A percentile compares a stretch with the other conserved stretches of the same genome.
These are phyloP conservation scores for Periphyllus acericola DNA, from an alignment of 2,888 invertebrate species.

Conservation along the genomic window DNA sequence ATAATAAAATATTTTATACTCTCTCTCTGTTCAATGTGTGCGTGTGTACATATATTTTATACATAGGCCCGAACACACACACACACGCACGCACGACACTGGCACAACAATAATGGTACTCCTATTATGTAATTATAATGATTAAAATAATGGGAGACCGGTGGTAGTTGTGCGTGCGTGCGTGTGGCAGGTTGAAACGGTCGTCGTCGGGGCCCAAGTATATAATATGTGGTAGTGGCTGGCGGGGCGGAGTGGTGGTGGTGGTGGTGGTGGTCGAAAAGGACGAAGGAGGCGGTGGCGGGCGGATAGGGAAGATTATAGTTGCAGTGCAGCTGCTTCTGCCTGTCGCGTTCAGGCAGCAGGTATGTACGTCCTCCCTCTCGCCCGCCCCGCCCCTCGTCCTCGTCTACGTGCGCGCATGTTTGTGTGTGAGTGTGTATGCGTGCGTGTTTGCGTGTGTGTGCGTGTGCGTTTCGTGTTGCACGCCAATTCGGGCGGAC, in stretches of 20 bases:
- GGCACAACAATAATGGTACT: slow-evolving; percentile 25
- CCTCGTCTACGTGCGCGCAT: background rate
- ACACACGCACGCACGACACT: too few relatives aligned
- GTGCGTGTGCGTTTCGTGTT: slow-evolving; percentile 50
- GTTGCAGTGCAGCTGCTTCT: slow-evolving; percentile 47
- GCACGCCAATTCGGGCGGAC: slow-evolving; percentile 61
- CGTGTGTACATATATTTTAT: background rate
- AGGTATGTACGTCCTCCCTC: background rate
- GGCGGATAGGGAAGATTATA: slow-evolving; percentile 58
- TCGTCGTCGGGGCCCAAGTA: background rate
- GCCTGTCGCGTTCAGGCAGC: slow-evolving; percentile 24
- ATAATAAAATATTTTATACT: slow-evolving; percentile 8
- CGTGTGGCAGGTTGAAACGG: slow-evolving; percentile 53
- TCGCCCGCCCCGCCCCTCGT: background rate
- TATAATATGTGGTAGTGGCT: background rate
- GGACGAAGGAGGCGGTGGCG: background rate
- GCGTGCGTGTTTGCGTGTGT: slow-evolving; percentile 1
- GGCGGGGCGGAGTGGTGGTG: background rate
- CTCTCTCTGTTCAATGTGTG: background rate
- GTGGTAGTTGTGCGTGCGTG: slow-evolving; percentile 13
- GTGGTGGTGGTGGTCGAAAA: background rate
- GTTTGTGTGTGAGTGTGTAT: background rate
- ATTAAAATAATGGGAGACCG: slow-evolving; percentile 52
- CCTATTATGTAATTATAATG: slow-evolving; percentile 59
- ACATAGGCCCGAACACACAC: too few relatives aligned